phyloP scores from a whole-genome alignment of 2,113 vertebrate species.

The Terrapene triunguis region DNA sequence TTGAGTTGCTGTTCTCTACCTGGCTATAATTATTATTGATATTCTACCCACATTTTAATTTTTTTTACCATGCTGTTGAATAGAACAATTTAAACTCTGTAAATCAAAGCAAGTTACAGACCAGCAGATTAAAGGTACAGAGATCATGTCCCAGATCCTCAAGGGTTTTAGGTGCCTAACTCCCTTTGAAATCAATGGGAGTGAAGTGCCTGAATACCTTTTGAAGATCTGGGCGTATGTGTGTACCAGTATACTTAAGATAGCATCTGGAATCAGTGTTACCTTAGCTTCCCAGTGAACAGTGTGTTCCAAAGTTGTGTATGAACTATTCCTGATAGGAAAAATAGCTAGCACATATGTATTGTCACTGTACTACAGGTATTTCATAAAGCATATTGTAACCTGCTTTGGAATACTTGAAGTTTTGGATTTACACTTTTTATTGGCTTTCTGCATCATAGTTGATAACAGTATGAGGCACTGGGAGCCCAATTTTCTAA shows the following conservation, averaged over 20 bases:
- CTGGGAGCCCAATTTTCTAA: neutral
- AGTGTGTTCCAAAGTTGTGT: neutral
- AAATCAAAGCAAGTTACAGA: neutral
- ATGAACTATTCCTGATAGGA: neutral
- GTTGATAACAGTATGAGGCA: neutral
- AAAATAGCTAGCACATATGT: neutral
- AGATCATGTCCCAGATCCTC: neutral
- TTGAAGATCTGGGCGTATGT: neutral
- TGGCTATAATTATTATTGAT: conserved; percentile 39
- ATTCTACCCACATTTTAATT: neutral
- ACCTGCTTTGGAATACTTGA: neutral
- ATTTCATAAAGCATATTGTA: neutral
- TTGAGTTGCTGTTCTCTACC: neutral
- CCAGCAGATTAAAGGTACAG: neutral
- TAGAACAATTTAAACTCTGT: neutral
- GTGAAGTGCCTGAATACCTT: neutral
- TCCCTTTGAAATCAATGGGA: neutral
- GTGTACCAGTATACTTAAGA: neutral
- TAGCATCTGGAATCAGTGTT: neutral
- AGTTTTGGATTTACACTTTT: neutral
- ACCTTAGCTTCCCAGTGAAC: neutral
- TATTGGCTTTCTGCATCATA: neutral
- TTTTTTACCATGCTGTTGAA: neutral
- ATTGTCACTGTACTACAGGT: neutral
- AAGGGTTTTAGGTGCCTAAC: neutral